Conservation (phyloP, 2,113 vertebrate species). For the Carlito syrichta region DNA sequence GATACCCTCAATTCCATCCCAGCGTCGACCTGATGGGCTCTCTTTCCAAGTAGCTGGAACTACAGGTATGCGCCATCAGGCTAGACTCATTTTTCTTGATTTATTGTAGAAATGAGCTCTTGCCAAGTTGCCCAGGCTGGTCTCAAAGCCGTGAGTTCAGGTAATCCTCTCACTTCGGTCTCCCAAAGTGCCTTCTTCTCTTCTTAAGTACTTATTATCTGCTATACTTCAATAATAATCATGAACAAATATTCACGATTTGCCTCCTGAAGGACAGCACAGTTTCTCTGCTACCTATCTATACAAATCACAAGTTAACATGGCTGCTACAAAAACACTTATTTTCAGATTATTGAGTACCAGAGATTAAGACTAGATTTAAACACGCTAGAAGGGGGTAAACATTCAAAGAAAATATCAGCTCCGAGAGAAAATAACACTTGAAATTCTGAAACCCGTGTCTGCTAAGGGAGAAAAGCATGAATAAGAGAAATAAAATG, state of each 20-base stretch:
- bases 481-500: background rate
- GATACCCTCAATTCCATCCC: no score
- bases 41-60: no score
- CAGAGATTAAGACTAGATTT: background rate
- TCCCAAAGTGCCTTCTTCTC: no score
- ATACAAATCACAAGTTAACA: background rate
- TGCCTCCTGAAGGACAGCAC: background rate
- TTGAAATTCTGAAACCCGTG: background rate
- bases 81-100: no score
- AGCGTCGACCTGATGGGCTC: no score
- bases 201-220: background rate
- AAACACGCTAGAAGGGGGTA: background rate
- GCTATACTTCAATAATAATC: background rate
- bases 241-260: background rate
- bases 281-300: background rate
- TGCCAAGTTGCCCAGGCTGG: no score
- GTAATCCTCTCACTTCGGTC: no score
- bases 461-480: background rate
- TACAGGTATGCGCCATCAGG: no score
- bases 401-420: background rate
- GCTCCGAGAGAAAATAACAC: background rate
- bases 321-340: background rate
- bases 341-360: background rate
- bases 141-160: no score
- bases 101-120: no score